These are phyloP conservation scores for Bradypodion ventrale DNA, from an alignment of 2,797 vertebrate species.

Conservation along the genomic window DNA sequence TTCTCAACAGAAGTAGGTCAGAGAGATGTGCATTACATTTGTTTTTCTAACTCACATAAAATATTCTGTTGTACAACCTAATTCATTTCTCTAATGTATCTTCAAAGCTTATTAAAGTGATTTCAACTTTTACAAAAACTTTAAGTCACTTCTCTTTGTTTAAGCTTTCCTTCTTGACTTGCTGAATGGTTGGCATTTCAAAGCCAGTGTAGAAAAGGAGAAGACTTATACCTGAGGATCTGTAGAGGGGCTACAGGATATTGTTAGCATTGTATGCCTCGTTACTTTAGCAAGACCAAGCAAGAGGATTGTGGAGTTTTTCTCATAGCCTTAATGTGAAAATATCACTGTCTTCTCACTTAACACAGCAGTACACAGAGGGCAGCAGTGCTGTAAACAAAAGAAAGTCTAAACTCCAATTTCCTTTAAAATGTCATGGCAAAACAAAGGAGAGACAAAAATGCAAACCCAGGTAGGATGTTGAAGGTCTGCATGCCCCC, in stretches of 20 bases:
- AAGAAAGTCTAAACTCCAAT: too few species aligned
- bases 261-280: not conserved
- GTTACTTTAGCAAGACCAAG: not conserved
- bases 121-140: not conserved
- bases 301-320: not conserved
- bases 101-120: not conserved
- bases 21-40: not conserved
- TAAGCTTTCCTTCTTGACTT: not conserved
- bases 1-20: not conserved
- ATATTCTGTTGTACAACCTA: not conserved
- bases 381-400: too few species aligned
- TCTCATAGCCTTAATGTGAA: not conserved
- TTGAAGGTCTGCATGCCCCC: too few species aligned
- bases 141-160: not conserved
- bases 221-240: not conserved
- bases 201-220: not conserved
- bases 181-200: not conserved
- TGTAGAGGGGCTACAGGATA: not conserved
- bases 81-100: not conserved
- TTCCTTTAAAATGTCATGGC: too few species aligned
- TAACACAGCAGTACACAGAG: too few species aligned
- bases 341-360: not conserved
- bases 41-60: not conserved
- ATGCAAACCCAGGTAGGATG: too few species aligned
- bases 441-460: too few species aligned